Conservation (phyloP, 2,797 vertebrate genomes). For the Odontamblyopus lacepedii region DNA sequence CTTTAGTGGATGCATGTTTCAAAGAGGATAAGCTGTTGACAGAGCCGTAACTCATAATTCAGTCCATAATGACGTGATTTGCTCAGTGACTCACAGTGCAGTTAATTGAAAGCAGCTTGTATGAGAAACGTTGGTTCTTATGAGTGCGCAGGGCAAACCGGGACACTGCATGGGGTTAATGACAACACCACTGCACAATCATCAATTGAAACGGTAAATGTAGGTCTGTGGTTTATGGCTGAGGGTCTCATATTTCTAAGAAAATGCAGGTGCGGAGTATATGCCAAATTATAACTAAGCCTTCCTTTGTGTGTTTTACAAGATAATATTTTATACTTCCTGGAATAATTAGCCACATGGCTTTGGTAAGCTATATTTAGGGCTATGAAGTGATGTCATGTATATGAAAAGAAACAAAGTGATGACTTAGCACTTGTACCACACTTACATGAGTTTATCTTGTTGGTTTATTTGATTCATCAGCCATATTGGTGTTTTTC, state of each 20-base stretch:
- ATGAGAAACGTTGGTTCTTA: neutral
- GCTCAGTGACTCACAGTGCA: conserved; percentile 5
- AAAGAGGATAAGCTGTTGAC: neutral
- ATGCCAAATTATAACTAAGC: neutral
- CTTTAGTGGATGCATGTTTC: neutral
- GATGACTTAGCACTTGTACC: neutral
- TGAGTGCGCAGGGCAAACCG: neutral
- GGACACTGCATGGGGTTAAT: conserved; percentile 7
- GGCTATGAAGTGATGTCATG: neutral
- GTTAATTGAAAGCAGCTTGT: conserved; percentile 11
- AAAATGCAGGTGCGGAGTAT: neutral
- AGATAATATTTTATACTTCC: neutral
- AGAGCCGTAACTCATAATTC: conserved; percentile 10
- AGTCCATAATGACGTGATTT: conserved; percentile 1
- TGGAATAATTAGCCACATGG: neutral
- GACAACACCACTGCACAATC: neutral
- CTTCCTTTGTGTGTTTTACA: conserved; percentile 2
- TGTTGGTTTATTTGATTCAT: neutral
- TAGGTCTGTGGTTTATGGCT: neutral
- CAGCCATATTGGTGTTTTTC: no score
- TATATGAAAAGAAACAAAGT: neutral
- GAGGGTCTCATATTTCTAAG: neutral
- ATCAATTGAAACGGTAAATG: neutral
- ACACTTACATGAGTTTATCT: neutral
- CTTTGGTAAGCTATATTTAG: neutral